These are phyloP conservation scores for Neoarius graeffei DNA, from an alignment of 2,113 vertebrate genomes.

Conservation along the genomic window DNA sequence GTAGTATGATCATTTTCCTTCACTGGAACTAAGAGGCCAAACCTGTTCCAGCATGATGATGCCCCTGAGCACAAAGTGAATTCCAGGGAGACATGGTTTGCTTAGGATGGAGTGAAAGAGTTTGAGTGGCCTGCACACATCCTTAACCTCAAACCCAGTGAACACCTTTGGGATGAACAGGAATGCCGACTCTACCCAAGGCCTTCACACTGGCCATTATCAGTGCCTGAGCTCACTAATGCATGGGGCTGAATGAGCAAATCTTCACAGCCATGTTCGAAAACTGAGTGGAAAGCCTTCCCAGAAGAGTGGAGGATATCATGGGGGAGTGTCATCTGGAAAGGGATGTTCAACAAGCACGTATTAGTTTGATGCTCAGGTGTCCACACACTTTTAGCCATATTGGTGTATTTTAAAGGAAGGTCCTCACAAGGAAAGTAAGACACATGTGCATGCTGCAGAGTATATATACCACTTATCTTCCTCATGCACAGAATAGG, in stretches of 20 bases:
- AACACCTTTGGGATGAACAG: background rate
- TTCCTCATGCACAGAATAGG: conserved; percentile 38
- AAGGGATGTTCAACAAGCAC: background rate
- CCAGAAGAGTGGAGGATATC: background rate
- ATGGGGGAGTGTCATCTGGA: background rate
- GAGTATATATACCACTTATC: conserved; percentile 22
- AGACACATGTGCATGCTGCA: background rate
- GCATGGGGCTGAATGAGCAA: background rate
- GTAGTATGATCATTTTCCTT: background rate
- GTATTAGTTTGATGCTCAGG: background rate
- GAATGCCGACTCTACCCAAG: background rate
- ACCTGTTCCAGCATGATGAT: background rate
- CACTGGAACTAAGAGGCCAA: background rate
- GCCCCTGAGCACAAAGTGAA: background rate
- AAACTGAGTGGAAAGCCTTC: background rate
- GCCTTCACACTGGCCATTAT: background rate
- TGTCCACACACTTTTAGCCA: background rate
- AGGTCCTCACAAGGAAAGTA: background rate
- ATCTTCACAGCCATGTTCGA: background rate
- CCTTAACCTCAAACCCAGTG: background rate
- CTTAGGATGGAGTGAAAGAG: background rate
- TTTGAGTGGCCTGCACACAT: background rate
- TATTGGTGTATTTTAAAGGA: background rate
- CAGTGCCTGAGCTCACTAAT: background rate
- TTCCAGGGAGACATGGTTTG: background rate